Evolutionary conservation across 1,140 invertebrate species (phyloP), one percentile per base, ranked within the genome.

Genomic region (Scaptomyza pallida): DNA sequence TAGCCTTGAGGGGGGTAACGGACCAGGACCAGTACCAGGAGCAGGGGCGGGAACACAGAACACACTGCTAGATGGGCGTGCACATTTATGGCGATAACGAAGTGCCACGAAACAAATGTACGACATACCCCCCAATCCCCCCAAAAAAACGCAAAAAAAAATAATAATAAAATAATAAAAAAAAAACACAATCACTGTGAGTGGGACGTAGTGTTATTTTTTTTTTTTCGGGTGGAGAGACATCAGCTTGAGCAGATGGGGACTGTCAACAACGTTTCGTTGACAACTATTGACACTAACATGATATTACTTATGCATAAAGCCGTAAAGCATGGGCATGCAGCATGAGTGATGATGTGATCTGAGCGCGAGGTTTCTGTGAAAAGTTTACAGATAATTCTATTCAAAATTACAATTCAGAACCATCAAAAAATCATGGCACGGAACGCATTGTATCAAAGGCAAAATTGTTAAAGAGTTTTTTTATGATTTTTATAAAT

Each of bases 291-390:
- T 80, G 78, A 80, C 77, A 80, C 77, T 80, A 75, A 80, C 78
- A 80, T 80, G 77, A 80, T 80, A 80, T 80, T 80, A 80, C 77
- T 80, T 80, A 80, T 80, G 78, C 78, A 80, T 80, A 80, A 80
- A 74, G 78, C 48, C 72, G 30, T 71, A 68, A 69, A 71, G 60
- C 72, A 72, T 45, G 48, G 33, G 41, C 51, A 70, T 63, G 59
- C 54, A 54, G 56, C 54, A 33, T 55, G 70, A 59, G 40, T 47
- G 45, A 80, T 63, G 72, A 56, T 51, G 57, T 37, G 47, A 17
- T 6, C 26, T 9, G 8, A 30, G 12, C 37, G n/a, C 61, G 57
- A 63, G 47, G 76, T 48, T 5, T 2, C 48, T 6, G 2, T 26
- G 0, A 26, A 37, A 26, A 30, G 21, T 70, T 50, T 13, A 8